A percentile compares a stretch with the other conserved stretches of the same genome.
These are phyloP conservation scores for Manduca sexta DNA, from an alignment of 1,140 invertebrate species.

Conservation along the genomic window DNA sequence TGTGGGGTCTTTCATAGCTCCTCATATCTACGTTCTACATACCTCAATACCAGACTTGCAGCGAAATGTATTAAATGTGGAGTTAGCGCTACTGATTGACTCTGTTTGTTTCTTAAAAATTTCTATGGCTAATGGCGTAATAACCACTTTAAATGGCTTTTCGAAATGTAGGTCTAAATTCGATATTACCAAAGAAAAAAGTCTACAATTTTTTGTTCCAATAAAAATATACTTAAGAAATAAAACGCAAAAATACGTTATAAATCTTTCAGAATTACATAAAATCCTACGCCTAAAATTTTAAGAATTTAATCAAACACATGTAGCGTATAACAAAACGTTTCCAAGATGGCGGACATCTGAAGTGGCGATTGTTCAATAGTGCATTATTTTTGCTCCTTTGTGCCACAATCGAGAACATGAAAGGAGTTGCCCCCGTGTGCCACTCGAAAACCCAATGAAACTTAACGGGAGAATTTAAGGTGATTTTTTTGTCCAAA, in stretches of 20 bases:
- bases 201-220: too few species aligned
- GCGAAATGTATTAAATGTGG: too few species aligned
- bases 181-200: background rate
- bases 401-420: slow-evolving; percentile 52
- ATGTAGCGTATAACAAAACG: slow-evolving; percentile 46
- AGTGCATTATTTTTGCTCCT: slow-evolving; percentile 48
- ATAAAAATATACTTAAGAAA: too few species aligned
- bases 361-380: slow-evolving; percentile 64
- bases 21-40: too few species aligned
- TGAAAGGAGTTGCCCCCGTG: slow-evolving; percentile 55
- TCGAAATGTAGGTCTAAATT: background rate
- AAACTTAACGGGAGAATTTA: slow-evolving; percentile 57
- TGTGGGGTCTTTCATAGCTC: too few species aligned
- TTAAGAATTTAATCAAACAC: slow-evolving; percentile 18
- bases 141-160: background rate
- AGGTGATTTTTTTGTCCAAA: slow-evolving; percentile 53
- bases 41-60: too few species aligned
- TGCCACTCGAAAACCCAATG: slow-evolving; percentile 60
- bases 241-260: background rate
- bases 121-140: too few species aligned
- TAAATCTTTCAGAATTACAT: background rate
- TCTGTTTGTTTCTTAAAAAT: too few species aligned
- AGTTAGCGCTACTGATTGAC: too few species aligned
- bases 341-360: slow-evolving; percentile 63
- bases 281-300: too few species aligned